These are phyloP conservation scores for Loripinus fragilis DNA, from an alignment of 2,888 invertebrate species.

Conservation along the genomic window DNA sequence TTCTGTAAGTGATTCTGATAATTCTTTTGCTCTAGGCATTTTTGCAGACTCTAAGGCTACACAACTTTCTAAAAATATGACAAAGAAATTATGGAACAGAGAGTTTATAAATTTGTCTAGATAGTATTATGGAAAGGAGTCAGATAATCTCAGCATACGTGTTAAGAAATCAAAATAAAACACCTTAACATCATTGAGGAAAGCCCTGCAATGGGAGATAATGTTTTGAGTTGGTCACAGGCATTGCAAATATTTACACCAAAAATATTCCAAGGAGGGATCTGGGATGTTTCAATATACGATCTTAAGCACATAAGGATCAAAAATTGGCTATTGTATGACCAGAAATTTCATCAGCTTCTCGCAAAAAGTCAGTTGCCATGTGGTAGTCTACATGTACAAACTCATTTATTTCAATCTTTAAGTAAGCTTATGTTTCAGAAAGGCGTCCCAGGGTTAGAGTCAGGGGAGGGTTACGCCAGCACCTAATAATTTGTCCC, in stretches of 20 bases:
- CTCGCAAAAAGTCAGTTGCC: background rate
- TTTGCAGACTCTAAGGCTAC: slow-evolving; percentile 4
- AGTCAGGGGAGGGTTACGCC: background rate
- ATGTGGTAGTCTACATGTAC: slow-evolving; percentile 9
- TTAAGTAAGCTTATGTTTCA: background rate
- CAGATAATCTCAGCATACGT: slow-evolving; percentile 6
- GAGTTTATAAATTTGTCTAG: slow-evolving; percentile 19
- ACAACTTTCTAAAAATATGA: background rate
- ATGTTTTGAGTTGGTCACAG: slow-evolving; percentile 22
- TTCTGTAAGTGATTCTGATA: slow-evolving; percentile 7
- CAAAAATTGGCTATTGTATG: slow-evolving; percentile 20
- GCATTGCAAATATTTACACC: slow-evolving; percentile 24
- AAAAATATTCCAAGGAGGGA: slow-evolving; percentile 15
- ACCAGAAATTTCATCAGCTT: slow-evolving; percentile 25
- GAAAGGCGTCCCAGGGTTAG: slow-evolving; percentile 10
- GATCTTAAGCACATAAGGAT: slow-evolving; percentile 7
- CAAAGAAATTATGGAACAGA: slow-evolving; percentile 16
- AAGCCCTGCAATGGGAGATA: slow-evolving; percentile 4
- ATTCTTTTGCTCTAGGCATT: background rate
- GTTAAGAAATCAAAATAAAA: background rate
- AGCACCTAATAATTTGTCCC: background rate
- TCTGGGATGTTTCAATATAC: slow-evolving; percentile 23
- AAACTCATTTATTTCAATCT: background rate
- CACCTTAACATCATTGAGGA: slow-evolving; percentile 4
- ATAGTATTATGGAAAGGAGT: background rate